Percentiles rank a stretch among this genome's conserved stretches.
Evolutionary conservation across 2,888 invertebrate species (phyloP).

Genomic region (Protonemura montana): DNA sequence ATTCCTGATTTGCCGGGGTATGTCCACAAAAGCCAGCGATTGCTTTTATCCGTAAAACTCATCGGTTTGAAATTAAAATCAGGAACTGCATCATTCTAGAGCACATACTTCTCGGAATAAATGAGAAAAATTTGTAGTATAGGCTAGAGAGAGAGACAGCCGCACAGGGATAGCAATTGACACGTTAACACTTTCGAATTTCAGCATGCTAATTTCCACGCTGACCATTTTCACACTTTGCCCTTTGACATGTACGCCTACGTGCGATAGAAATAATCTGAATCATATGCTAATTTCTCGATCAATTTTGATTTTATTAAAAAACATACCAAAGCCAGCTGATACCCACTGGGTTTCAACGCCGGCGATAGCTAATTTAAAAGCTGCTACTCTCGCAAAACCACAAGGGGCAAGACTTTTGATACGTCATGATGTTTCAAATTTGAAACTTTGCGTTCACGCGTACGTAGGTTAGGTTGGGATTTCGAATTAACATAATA

Average conservation of each 20-base stretch:
- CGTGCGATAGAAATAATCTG: background rate
- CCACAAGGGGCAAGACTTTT: background rate
- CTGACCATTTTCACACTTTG: background rate
- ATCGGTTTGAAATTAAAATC: too few relatives aligned
- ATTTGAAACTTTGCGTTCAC: background rate
- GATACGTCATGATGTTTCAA: background rate
- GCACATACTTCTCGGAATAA: too few relatives aligned
- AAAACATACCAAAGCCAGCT: background rate
- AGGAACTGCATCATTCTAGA: too few relatives aligned
- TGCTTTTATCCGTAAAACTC: too few relatives aligned
- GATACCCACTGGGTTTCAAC: background rate
- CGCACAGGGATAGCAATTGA: too few relatives aligned
- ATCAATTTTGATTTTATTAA: conserved; percentile 12
- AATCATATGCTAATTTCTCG: background rate
- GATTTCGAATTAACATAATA: background rate
- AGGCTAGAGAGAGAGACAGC: too few relatives aligned
- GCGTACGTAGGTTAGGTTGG: background rate
- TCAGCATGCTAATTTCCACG: background rate
- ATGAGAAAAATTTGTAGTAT: too few relatives aligned
- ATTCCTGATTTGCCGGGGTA: too few relatives aligned
- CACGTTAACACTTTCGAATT: background rate
- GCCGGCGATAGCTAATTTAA: background rate
- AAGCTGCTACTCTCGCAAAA: background rate
- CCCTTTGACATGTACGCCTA: background rate
- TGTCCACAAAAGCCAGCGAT: too few relatives aligned